These are phyloP conservation scores for Scelioninae gen. 1 DNA, from an alignment of 2,888 invertebrate species.

Conservation along the genomic window DNA sequence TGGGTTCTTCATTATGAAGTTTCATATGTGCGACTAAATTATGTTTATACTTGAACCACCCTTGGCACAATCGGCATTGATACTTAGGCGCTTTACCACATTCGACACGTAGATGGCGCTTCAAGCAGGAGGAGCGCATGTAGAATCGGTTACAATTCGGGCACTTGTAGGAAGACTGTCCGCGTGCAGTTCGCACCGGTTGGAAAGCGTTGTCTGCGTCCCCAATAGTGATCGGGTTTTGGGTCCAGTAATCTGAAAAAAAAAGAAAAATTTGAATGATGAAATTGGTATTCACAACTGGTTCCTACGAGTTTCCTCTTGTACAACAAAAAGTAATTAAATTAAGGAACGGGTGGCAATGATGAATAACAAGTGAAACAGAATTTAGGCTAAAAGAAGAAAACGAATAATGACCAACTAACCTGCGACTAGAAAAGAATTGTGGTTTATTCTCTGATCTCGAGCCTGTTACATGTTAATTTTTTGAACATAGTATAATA, in stretches of 20 bases:
- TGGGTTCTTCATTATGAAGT: conserved; percentile 79
- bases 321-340: conserved; percentile 34
- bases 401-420: conserved; percentile 35
- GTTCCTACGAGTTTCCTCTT: background rate
- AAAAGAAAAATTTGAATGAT: conserved; percentile 65
- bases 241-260: conserved; percentile 79
- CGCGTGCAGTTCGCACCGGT: conserved; percentile 74
- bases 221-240: conserved; percentile 27
- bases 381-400: conserved; percentile 30
- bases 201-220: conserved; percentile 68
- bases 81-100: conserved; percentile 83
- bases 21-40: conserved; percentile 80
- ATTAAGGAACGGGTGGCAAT: conserved; percentile 27
- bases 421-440: conserved; percentile 58
- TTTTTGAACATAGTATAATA: background rate
- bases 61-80: conserved; percentile 81
- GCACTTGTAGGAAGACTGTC: conserved; percentile 85
- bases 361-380: background rate
- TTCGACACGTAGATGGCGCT: conserved; percentile 81
- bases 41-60: conserved; percentile 82
- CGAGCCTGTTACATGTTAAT: conserved; percentile 49
- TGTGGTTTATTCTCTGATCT: conserved; percentile 55
- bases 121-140: conserved; percentile 79
- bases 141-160: conserved; percentile 85
- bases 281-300: conserved; percentile 58